Conservation (phyloP, 2,113 vertebrate genomes). For the Cricetomys ansorgei region DNA sequence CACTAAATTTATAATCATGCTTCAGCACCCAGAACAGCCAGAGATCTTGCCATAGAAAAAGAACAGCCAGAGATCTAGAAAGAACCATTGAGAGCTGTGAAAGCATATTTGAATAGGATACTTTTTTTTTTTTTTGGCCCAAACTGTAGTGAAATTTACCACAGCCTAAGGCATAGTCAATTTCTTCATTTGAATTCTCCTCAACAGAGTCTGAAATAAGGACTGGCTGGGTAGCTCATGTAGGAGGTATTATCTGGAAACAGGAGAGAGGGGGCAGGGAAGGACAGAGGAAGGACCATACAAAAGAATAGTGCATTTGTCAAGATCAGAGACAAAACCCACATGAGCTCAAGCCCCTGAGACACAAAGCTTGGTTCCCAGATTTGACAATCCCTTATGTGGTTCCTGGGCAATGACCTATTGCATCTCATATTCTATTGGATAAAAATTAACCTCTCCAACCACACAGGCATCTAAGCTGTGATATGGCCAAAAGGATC, state of each 20-base stretch:
- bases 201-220: not conserved
- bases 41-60: conserved; percentile 5
- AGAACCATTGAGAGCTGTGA: conserved; percentile 23
- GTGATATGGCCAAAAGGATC: not conserved
- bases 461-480: not conserved
- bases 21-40: not conserved
- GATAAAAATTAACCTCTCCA: not conserved
- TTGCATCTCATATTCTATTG: not conserved
- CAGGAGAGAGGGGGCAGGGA: not conserved
- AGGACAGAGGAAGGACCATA: not conserved
- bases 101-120: not conserved
- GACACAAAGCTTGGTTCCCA: not conserved
- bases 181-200: not conserved
- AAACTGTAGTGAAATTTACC: not conserved
- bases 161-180: not conserved
- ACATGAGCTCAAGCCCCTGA: not conserved
- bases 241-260: not conserved
- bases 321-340: not conserved
- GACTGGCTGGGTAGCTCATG: not conserved
- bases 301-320: not conserved
- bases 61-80: not conserved
- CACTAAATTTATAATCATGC: not conserved
- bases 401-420: not conserved
- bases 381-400: not conserved
- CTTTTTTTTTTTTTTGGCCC: not conserved